These are phyloP conservation scores for Phymatocera aterrima DNA, from an alignment of 2,888 invertebrate genomes.

Conservation along the genomic window DNA sequence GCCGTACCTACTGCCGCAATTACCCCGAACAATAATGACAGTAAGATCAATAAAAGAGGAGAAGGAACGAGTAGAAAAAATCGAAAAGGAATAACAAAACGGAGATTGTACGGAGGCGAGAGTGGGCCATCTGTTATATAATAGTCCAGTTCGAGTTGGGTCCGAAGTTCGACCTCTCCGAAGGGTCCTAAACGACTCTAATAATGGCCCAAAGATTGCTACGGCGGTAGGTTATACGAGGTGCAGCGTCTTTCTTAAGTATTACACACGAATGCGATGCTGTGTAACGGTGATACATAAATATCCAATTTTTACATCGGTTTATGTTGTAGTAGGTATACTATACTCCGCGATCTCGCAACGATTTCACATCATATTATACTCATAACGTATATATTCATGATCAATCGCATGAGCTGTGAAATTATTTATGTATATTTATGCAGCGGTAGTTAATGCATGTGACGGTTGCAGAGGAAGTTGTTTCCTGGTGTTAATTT, in stretches of 20 bases:
- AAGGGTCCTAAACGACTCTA: slow-evolving; percentile 55
- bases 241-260: not conserved
- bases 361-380: too few relatives aligned
- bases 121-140: slow-evolving; percentile 71
- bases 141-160: slow-evolving; percentile 57
- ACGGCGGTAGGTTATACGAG: slow-evolving; percentile 31
- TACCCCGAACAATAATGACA: slow-evolving; percentile 71
- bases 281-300: too few relatives aligned
- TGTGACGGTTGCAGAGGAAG: too few relatives aligned
- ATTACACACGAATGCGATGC: too few relatives aligned
- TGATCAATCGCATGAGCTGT: too few relatives aligned
- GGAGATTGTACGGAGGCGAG: slow-evolving; percentile 17
- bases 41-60: slow-evolving; percentile 53
- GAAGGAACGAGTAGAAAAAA: not conserved
- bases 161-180: slow-evolving; percentile 52
- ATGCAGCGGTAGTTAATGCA: too few relatives aligned
- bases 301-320: too few relatives aligned
- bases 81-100: not conserved
- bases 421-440: too few relatives aligned
- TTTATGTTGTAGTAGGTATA: too few relatives aligned
- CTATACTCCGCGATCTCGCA: too few relatives aligned
- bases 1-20: slow-evolving; percentile 70
- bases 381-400: too few relatives aligned
- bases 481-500: too few relatives aligned
- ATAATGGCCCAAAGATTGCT: slow-evolving; percentile 35